Conservation (phyloP, 2,113 vertebrate genomes). For the Nettapus auritus region DNA sequence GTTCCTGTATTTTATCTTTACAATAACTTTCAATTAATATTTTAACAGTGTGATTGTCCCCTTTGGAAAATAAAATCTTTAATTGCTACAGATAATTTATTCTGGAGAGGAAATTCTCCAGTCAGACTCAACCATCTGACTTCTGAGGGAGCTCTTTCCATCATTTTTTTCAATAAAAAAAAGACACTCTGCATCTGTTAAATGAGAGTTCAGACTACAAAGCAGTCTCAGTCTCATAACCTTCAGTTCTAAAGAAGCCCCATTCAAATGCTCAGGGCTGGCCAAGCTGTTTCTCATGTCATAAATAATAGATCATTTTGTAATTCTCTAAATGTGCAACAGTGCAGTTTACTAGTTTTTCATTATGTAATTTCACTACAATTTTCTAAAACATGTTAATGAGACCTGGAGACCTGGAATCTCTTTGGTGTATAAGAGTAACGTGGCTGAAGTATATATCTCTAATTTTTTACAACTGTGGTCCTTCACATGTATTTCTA, state of each 20-base stretch:
- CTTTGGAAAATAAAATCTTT: neutral
- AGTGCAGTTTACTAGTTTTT: neutral
- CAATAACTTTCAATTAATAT: neutral
- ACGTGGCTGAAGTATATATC: fast-evolving
- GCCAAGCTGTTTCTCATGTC: neutral
- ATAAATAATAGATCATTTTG: neutral
- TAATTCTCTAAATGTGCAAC: neutral
- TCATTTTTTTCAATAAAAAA: neutral
- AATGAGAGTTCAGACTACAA: neutral
- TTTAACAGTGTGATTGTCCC: neutral
- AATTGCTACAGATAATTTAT: neutral
- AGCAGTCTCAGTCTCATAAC: neutral
- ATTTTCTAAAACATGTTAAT: neutral
- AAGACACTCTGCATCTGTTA: neutral
- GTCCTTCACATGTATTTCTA: neutral
- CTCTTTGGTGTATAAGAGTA: neutral
- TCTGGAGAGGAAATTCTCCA: neutral
- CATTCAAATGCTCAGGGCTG: neutral
- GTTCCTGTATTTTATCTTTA: neutral
- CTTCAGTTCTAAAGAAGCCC: neutral
- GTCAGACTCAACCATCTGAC: neutral
- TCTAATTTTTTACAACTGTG: neutral
- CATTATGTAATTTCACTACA: neutral
- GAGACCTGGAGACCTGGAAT: neutral
- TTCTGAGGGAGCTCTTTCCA: neutral